phyloP scores from a whole-genome alignment of 2,888 invertebrate genomes.

The Hemicrepidius hirtus region DNA sequence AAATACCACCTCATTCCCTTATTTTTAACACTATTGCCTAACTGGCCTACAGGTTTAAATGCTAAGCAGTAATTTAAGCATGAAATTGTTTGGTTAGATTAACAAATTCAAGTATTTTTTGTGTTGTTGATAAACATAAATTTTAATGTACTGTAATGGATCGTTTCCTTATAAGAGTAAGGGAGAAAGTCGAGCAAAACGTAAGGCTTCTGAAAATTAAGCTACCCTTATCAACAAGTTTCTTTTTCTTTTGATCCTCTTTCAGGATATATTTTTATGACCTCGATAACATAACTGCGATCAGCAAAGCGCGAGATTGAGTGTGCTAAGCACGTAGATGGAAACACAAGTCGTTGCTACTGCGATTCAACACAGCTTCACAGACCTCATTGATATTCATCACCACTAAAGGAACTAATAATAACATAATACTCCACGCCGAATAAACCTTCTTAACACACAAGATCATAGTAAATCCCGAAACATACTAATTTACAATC shows the following conservation, averaged over 20 bases:
- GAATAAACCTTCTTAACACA: constrained; percentile 8
- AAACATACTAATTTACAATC: neutral
- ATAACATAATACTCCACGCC: constrained; percentile 15
- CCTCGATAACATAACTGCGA: constrained; percentile 11
- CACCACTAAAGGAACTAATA: constrained; percentile 28
- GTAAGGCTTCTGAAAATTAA: too few relatives aligned
- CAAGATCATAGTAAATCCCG: constrained; percentile 2
- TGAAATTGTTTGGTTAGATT: neutral
- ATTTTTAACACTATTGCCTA: constrained; percentile 6
- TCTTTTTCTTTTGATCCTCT: neutral
- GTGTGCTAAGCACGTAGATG: constrained; percentile 15
- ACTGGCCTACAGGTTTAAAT: constrained; percentile 10
- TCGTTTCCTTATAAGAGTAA: too few relatives aligned
- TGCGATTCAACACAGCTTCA: constrained; percentile 11
- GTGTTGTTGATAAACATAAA: too few relatives aligned
- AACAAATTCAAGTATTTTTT: neutral
- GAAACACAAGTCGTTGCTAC: constrained; percentile 23
- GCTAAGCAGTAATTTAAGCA: neutral
- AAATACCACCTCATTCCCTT: constrained; percentile 25
- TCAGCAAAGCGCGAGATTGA: neutral
- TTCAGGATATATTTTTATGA: constrained; percentile 2
- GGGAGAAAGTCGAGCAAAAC: too few relatives aligned
- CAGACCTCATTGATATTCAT: constrained; percentile 35
- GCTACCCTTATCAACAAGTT: neutral
- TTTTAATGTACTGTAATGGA: too few relatives aligned